Evolutionary conservation across 2,888 invertebrate species (phyloP), one percentile per base, ranked within the genome.

Genomic region (Hanleya hanleyi): DNA sequence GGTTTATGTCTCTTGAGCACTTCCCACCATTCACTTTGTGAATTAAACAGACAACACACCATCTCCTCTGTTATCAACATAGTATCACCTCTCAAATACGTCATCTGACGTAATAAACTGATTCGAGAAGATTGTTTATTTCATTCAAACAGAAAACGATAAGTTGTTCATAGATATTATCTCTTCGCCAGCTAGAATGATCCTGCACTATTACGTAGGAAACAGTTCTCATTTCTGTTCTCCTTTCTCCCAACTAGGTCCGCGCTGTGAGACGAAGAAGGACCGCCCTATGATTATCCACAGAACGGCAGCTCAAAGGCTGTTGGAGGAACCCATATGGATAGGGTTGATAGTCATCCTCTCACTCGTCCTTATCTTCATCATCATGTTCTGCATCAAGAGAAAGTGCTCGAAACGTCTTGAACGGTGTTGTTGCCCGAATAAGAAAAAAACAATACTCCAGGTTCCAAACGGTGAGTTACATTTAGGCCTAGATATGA

Each of bases 281-380:
- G 9, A 36, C 51, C 57, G 29, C 41, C 57, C 22, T 18, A 26
- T 50, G 37, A 5, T 22, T 1, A 37, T 15, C 22, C 26, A 64
- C 22, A 62, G 71, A 3, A 77, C 77, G 9, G 78, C 96, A 26
- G 95, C 95, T 12, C 94, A 95, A 81, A 92, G 95, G 35, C 95
- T 96, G 94, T 92, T 96, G 37, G 95, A 95, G 83, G 96, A 96
- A 88, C 96, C 96, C 0, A 96, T 96, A 90, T 96, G 96, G 96
- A 92, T 96, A 57, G 96, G 96, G 0, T 92, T 96, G 49, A 95
- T 96, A 88, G 95, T 96, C 0, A 96, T 96, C 0, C 94, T 95
- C 84, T 93, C 94, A 12, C 95, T 96, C 0, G 92, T 96, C 84
- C 94, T 94, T 67, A 92, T 95, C 77, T 95, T 96, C 80, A 95